phyloP scores from a whole-genome alignment of 2,113 vertebrate species.

The Trinectes maculatus region DNA sequence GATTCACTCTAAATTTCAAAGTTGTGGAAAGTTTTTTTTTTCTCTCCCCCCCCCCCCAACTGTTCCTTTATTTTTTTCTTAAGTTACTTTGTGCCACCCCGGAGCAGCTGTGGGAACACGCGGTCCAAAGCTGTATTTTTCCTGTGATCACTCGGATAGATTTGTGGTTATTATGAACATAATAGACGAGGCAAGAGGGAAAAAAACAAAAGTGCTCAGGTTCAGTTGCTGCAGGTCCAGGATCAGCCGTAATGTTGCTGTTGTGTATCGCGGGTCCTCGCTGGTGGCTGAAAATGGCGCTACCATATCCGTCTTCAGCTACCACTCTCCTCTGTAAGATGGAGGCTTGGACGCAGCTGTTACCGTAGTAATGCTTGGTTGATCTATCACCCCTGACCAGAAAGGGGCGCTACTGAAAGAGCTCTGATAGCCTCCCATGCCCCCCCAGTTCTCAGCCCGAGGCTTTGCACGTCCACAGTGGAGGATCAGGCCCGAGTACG shows the following conservation, averaged over 20 bases:
- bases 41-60: background rate
- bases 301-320: conserved; percentile 53
- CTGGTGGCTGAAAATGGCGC: conserved; percentile 71
- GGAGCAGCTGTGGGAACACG: conserved; percentile 18
- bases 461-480: conserved; percentile 18
- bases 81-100: conserved; percentile 21
- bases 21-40: conserved; percentile 22
- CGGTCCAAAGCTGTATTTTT: conserved; percentile 27
- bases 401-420: conserved; percentile 73
- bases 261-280: conserved; percentile 14
- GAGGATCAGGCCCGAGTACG: conserved; percentile 11
- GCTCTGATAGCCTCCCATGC: conserved; percentile 45
- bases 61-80: conserved; percentile 40
- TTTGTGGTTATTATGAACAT: conserved; percentile 29
- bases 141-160: conserved; percentile 23
- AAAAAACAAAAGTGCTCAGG: background rate
- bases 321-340: conserved; percentile 70
- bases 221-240: conserved; percentile 14
- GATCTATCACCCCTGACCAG: conserved; percentile 66
- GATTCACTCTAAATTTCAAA: conserved; percentile 33
- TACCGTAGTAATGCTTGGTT: conserved; percentile 65
- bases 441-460: conserved; percentile 29
- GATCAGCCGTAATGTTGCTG: conserved; percentile 5
- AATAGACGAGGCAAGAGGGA: background rate
- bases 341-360: conserved; percentile 77